A percentile compares a stretch with the other conserved stretches of the same genome.
Evolutionary conservation across 2,797 vertebrate genomes (phyloP).

Genomic region (Acrocephalus scirpaceus): DNA sequence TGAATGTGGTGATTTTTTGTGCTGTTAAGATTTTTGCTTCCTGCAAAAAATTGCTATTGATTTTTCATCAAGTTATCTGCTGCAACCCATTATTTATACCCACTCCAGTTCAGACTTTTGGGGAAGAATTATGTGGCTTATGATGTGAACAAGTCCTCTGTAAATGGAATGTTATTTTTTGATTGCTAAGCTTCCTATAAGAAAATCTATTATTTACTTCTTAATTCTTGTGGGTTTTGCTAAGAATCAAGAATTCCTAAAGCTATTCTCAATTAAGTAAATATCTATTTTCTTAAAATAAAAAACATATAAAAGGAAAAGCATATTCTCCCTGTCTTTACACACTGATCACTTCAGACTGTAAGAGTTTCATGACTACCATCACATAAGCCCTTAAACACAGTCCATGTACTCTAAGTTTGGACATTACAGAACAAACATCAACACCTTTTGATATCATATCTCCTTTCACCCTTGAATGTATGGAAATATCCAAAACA

Average conservation of each 20-base stretch:
- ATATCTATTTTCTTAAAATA: not conserved
- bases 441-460: not conserved
- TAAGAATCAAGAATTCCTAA: not conserved
- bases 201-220: not conserved
- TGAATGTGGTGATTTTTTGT: not conserved
- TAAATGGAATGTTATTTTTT: not conserved
- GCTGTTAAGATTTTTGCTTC: not conserved
- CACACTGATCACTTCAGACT: not conserved
- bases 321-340: not conserved
- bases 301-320: not conserved
- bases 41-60: slow-evolving; percentile 58
- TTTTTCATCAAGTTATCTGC: slow-evolving; percentile 59
- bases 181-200: slow-evolving; percentile 22
- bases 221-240: not conserved
- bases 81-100: slow-evolving; percentile 40
- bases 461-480: not conserved
- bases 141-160: slow-evolving; percentile 23
- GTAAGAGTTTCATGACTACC: not conserved
- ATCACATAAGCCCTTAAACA: not conserved
- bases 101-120: not conserved
- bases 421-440: not conserved
- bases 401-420: not conserved
- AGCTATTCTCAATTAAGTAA: not conserved
- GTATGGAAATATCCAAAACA: not conserved
- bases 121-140: not conserved